Conservation (phyloP, 1,140 invertebrate genomes). For the Euura lappo region DNA sequence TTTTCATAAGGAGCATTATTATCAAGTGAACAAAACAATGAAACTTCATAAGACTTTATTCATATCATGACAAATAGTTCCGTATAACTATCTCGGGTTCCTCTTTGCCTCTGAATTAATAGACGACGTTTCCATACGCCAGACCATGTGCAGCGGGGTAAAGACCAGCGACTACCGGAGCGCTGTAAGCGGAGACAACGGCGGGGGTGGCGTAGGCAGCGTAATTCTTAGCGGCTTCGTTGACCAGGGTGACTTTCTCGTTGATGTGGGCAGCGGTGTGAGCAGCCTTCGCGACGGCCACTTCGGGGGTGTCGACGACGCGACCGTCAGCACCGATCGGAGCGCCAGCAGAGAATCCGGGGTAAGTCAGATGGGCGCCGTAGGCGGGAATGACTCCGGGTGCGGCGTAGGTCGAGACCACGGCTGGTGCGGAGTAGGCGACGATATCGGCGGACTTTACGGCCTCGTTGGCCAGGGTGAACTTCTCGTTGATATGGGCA, state of each 20-base stretch:
- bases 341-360: slow-evolving; percentile 29
- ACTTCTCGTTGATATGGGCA: slow-evolving; percentile 38
- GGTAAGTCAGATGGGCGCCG: slow-evolving; percentile 13
- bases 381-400: slow-evolving; percentile 13
- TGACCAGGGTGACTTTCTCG: slow-evolving; percentile 9
- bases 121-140: too few species aligned
- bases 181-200: slow-evolving; percentile 9
- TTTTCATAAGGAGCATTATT: too few species aligned
- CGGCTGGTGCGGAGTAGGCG: slow-evolving; percentile 5
- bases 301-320: slow-evolving; percentile 46
- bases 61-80: too few species aligned
- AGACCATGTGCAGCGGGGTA: too few species aligned
- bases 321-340: slow-evolving; percentile 41
- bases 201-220: slow-evolving; percentile 9
- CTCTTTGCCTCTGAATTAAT: too few species aligned
- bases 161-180: not conserved
- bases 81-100: too few species aligned
- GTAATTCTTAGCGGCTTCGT: slow-evolving; percentile 6
- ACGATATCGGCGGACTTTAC: not conserved
- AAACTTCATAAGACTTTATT: too few species aligned
- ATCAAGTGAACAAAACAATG: too few species aligned
- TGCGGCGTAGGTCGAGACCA: slow-evolving; percentile 11
- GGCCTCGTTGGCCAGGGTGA: slow-evolving; percentile 6
- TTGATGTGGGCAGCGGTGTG: slow-evolving; percentile 46
- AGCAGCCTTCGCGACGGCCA: slow-evolving; percentile 45